These are phyloP conservation scores for Drosophila teissieri DNA, from an alignment of 1,140 invertebrate genomes.

Conservation along the genomic window DNA sequence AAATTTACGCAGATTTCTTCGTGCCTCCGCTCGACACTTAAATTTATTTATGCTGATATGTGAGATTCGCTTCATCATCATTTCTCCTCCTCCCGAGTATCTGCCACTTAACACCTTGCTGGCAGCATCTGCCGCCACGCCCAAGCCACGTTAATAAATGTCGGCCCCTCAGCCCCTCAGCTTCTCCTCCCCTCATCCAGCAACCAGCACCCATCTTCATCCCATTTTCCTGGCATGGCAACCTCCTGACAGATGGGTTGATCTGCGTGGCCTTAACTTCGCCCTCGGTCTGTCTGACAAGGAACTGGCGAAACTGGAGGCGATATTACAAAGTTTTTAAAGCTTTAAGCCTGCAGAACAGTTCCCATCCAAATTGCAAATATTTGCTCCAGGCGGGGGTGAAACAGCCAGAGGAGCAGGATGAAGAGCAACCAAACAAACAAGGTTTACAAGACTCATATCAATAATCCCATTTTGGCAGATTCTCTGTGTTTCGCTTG, in stretches of 20 bases:
- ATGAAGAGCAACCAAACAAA: constrained; percentile 18
- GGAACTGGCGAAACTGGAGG: not conserved
- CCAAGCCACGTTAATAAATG: constrained; percentile 77
- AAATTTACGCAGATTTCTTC: constrained; percentile 78
- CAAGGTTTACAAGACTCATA: constrained; percentile 64
- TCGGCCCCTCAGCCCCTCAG: constrained; percentile 3
- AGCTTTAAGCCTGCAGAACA: constrained; percentile 61
- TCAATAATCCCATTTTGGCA: constrained; percentile 76
- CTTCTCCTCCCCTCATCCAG: not conserved
- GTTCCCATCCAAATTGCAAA: constrained; percentile 36
- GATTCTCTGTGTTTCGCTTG: constrained; percentile 40
- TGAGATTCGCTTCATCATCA: constrained; percentile 75
- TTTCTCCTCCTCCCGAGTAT: constrained; percentile 31
- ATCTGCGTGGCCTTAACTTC: constrained; percentile 54
- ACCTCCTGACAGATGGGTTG: constrained; percentile 55
- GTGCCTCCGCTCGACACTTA: constrained; percentile 40
- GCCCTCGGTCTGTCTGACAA: constrained; percentile 19
- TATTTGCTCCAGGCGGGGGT: constrained; percentile 31
- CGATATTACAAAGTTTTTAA: constrained; percentile 74
- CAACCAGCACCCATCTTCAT: not conserved
- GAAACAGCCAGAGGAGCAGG: not conserved
- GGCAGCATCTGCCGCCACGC: constrained; percentile 42
- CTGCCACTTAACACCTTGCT: constrained; percentile 50
- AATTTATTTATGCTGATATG: constrained; percentile 62
- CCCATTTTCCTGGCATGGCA: constrained; percentile 1